phyloP scores from a whole-genome alignment of 2,797 vertebrate genomes.

The Fistularia tabacaria region DNA sequence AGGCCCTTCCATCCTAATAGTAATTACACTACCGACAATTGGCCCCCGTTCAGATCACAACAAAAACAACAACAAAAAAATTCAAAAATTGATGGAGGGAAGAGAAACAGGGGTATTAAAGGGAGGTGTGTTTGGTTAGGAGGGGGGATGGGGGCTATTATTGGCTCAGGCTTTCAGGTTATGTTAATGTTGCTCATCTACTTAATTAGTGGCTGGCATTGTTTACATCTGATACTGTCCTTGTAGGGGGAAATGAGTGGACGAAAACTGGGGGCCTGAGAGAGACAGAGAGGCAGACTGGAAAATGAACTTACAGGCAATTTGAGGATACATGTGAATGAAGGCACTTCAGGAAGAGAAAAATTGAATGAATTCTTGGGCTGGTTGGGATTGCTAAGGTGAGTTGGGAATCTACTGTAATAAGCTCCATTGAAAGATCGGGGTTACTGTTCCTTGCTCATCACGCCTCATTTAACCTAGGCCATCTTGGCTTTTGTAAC shows the following conservation, averaged over 20 bases:
- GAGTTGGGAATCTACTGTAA: no score
- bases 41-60: constrained; percentile 92
- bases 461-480: no score
- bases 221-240: constrained; percentile 78
- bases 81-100: constrained; percentile 61
- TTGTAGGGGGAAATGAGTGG: constrained; percentile 49
- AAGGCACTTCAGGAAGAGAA: constrained; percentile 23
- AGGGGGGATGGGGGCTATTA: constrained; percentile 59
- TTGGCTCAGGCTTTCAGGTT: constrained; percentile 86
- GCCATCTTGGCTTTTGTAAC: no score
- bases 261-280: constrained; percentile 27
- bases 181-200: constrained; percentile 84
- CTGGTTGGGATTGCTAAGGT: no score
- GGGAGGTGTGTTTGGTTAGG: constrained; percentile 32
- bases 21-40: constrained; percentile 95
- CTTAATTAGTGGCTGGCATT: constrained; percentile 83
- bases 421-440: no score
- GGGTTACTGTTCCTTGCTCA: no score
- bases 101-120: constrained; percentile 64
- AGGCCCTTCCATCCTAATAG: constrained; percentile 89
- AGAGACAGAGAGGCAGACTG: constrained; percentile 20
- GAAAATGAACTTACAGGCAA: no score
- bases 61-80: constrained; percentile 73
- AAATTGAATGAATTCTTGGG: no score
- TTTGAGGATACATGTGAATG: no score